Conservation (phyloP, 2,888 invertebrate species). For the Coenonympha arcania region DNA sequence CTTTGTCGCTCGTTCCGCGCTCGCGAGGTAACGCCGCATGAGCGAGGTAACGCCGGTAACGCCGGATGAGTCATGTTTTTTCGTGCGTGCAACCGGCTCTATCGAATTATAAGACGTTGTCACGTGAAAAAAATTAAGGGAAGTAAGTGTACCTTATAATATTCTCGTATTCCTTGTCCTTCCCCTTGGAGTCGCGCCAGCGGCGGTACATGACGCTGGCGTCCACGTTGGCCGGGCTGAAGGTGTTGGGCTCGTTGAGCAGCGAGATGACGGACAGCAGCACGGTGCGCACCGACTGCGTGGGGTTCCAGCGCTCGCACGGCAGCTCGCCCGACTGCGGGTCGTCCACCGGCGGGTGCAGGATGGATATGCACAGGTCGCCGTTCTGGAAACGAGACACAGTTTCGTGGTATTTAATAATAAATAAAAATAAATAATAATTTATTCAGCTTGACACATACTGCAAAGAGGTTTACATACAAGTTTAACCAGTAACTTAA, state of each 20-base stretch:
- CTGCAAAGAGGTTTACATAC: too few species aligned
- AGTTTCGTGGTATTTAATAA: too few species aligned
- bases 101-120: too few species aligned
- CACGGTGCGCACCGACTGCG: constrained; percentile 99
- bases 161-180: constrained; percentile 99
- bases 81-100: too few species aligned
- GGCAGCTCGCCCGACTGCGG: constrained; percentile 99
- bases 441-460: too few species aligned
- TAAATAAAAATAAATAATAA: too few species aligned
- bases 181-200: constrained; percentile 98
- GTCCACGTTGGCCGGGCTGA: constrained; percentile 99
- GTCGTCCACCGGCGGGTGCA: constrained; percentile 99
- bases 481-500: too few species aligned
- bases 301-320: constrained; percentile 99
- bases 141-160: constrained; percentile 92
- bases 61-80: too few species aligned
- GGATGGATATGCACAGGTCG: constrained; percentile 98
- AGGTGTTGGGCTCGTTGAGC: constrained; percentile 99
- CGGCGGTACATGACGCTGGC: constrained; percentile 99
- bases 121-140: background rate
- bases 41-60: too few species aligned
- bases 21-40: too few species aligned
- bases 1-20: too few species aligned
- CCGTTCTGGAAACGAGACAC: constrained; percentile 83
- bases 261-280: constrained; percentile 98